phyloP scores from a whole-genome alignment of 2,113 vertebrate species.

The Spea multiplicata region DNA sequence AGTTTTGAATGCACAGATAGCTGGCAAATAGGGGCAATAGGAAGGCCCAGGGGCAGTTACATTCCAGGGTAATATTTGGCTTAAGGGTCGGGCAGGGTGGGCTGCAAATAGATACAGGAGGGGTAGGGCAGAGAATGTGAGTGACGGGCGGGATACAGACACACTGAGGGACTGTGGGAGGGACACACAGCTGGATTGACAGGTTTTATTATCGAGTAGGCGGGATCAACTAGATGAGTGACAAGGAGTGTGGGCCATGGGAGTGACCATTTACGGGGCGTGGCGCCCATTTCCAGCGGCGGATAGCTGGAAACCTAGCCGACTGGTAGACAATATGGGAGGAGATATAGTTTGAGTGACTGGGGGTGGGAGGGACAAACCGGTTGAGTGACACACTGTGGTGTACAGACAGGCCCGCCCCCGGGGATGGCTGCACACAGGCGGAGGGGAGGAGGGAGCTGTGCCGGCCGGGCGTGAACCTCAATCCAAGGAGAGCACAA shows the following conservation, averaged over 20 bases:
- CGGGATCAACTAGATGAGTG: background rate
- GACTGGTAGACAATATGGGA: background rate
- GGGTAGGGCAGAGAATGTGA: background rate
- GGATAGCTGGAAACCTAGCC: background rate
- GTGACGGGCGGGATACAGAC: background rate
- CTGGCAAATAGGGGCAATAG: no score
- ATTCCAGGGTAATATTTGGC: no score
- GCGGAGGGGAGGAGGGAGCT: background rate
- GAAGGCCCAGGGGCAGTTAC: no score
- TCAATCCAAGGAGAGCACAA: conserved; percentile 22
- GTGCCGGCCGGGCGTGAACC: conserved; percentile 43
- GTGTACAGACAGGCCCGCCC: background rate
- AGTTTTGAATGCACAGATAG: no score
- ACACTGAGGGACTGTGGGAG: background rate
- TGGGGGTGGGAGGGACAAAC: background rate
- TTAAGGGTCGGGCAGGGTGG: no score
- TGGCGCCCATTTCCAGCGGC: background rate
- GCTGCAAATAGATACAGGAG: no score
- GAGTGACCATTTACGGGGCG: background rate
- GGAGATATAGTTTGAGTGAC: no score
- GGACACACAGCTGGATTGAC: background rate
- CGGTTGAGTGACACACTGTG: background rate
- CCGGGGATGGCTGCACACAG: background rate
- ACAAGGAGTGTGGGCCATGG: no score
- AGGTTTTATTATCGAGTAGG: background rate